phyloP scores from a whole-genome alignment of 2,888 invertebrate genomes.

The Luperina nickerlii region DNA sequence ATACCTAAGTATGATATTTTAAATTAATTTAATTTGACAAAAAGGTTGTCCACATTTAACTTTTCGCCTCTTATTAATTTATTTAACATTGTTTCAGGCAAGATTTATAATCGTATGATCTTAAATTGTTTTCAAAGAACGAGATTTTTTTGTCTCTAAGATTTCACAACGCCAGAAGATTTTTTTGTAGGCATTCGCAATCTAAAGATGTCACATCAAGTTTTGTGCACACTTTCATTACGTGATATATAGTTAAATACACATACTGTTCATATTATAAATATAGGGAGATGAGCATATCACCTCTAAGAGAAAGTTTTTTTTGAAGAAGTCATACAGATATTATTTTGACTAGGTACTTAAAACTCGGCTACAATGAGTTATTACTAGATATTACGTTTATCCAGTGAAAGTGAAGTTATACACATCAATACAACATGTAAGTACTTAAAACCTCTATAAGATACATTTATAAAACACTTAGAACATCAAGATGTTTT shows the following conservation, averaged over 20 bases:
- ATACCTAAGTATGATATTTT: not conserved
- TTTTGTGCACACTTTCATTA: constrained; percentile 19
- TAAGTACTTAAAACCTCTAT: constrained; percentile 25
- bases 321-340: not conserved
- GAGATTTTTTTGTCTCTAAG: not conserved
- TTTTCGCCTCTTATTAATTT: not conserved
- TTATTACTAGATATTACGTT: constrained; percentile 18
- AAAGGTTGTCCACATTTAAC: not conserved
- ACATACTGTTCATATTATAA: constrained; percentile 11
- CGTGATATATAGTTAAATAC: constrained; percentile 2
- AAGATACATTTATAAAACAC: constrained; percentile 26
- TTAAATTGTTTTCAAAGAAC: not conserved
- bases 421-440: constrained; percentile 23
- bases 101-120: not conserved
- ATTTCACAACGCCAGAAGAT: not conserved
- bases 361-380: constrained; percentile 18
- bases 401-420: constrained; percentile 29
- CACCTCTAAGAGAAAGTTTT: not conserved
- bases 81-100: not conserved
- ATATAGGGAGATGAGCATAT: not conserved
- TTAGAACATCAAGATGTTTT: constrained; percentile 34
- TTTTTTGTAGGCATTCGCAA: constrained; percentile 11
- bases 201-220: constrained; percentile 41
- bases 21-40: not conserved
- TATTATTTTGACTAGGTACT: constrained; percentile 5